Conservation (phyloP, 2,113 vertebrate species). For the Passer domesticus region DNA sequence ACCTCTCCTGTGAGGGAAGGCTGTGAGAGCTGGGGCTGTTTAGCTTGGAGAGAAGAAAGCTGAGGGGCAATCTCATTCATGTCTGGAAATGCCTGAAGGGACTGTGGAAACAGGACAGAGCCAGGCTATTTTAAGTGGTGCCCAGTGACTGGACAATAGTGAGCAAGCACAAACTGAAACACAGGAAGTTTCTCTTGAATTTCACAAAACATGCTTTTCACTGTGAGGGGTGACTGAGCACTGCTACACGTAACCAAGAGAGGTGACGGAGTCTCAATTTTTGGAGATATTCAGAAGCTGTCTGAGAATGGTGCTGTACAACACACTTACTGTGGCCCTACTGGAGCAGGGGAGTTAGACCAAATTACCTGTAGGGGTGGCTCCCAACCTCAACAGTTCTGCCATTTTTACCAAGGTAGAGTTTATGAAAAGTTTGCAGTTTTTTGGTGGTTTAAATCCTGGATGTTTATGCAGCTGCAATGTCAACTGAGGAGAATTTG, state of each 20-base stretch:
- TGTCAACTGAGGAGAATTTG: background rate
- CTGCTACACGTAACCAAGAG: background rate
- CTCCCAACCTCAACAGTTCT: background rate
- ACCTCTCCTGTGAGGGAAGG: background rate
- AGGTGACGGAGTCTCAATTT: background rate
- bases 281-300: background rate
- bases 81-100: background rate
- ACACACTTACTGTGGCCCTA: fast-evolving
- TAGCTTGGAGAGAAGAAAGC: background rate
- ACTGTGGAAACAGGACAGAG: background rate
- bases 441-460: background rate
- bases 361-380: background rate
- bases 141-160: background rate
- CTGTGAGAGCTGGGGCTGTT: background rate
- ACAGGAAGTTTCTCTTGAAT: background rate
- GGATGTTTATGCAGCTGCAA: background rate
- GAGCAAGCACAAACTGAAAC: background rate
- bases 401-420: background rate
- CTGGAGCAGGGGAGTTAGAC: background rate
- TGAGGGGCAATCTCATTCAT: background rate
- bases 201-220: background rate
- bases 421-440: background rate
- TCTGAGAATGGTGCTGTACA: background rate
- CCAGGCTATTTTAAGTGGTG: background rate
- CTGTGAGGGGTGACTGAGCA: background rate